Evolutionary conservation across 2,113 vertebrate species (phyloP).

Genomic region (Labeo catla): DNA sequence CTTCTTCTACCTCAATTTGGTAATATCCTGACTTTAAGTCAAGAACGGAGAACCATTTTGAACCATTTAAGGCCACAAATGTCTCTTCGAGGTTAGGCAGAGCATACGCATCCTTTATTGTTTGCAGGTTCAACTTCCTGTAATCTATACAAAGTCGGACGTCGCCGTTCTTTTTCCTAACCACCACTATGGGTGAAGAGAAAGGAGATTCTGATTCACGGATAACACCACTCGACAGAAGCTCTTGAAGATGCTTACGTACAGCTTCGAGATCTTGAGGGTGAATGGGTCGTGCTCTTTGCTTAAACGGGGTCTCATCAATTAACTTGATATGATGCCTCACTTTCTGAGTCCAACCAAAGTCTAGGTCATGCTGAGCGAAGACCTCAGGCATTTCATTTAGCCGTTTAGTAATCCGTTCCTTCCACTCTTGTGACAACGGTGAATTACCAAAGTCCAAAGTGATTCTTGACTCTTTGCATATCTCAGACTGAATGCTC

Average conservation of each 20-base stretch:
- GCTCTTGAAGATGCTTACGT: constrained; percentile 20
- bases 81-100: no score
- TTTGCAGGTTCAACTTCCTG: no score
- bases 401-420: neutral
- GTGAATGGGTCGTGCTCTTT: constrained; percentile 43
- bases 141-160: no score
- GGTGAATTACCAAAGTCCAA: constrained; percentile 7
- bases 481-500: neutral
- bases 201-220: neutral
- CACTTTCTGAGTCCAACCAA: constrained; percentile 24
- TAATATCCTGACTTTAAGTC: neutral
- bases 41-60: no score
- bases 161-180: no score
- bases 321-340: constrained; percentile 29
- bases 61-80: no score
- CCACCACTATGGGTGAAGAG: no score
- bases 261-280: constrained; percentile 33
- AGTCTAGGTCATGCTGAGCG: constrained; percentile 22
- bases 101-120: no score
- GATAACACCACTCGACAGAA: constrained; percentile 18
- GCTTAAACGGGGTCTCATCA: constrained; percentile 39
- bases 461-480: neutral
- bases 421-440: neutral
- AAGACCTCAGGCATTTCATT: neutral
- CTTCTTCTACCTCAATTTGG: neutral